A percentile compares a stretch with the other conserved stretches of the same genome.
phyloP scores from a whole-genome alignment of 2,888 invertebrate genomes.

The Drosophila atripex region DNA sequence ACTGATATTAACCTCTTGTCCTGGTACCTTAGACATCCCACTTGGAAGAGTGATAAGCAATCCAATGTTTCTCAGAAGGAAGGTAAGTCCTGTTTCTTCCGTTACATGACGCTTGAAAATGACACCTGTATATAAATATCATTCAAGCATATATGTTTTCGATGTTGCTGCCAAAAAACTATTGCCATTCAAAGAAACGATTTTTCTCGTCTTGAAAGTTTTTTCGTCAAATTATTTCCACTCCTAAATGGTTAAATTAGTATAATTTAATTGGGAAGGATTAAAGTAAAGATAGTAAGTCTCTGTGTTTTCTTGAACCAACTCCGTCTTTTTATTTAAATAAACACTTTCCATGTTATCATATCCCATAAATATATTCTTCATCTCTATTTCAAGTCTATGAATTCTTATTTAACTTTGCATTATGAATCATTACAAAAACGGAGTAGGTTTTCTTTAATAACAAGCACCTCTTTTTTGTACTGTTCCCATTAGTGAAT shows the following conservation, averaged over 20 bases:
- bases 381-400: neutral
- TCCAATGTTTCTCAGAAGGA: conserved; percentile 60
- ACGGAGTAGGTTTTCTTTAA: neutral
- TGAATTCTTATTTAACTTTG: conserved; percentile 3
- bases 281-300: neutral
- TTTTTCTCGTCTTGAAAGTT: neutral
- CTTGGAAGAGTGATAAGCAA: conserved; percentile 84
- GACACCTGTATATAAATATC: conserved; percentile 60
- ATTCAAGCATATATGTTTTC: conserved; percentile 37
- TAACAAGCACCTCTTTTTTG: conserved; percentile 15
- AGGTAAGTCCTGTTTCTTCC: conserved; percentile 73
- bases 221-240: neutral
- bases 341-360: neutral
- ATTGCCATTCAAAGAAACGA: conserved; percentile 29
- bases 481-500: neutral
- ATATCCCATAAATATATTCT: neutral
- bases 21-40: conserved; percentile 92
- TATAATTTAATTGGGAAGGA: neutral
- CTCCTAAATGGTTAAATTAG: neutral
- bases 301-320: neutral
- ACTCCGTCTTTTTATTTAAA: conserved; percentile 1
- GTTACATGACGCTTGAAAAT: conserved; percentile 44
- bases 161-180: conserved; percentile 29
- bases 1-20: conserved; percentile 94
- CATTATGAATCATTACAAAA: conserved; percentile 4